Conservation (phyloP, 1,140 invertebrate genomes). For the Gryon sp. region DNA sequence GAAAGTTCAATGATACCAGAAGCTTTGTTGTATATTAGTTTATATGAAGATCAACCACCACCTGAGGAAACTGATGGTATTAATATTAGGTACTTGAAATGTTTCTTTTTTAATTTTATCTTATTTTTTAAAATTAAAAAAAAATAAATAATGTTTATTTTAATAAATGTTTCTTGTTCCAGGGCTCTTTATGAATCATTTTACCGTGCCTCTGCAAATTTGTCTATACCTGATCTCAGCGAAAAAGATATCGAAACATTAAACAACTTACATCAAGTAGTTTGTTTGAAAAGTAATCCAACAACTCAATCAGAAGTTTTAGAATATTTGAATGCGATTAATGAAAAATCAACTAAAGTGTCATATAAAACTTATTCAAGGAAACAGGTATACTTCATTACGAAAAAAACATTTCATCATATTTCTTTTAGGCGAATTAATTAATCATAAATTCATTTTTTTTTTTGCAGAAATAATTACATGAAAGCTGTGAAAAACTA, state of each 20-base stretch:
- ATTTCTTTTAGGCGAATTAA: background rate
- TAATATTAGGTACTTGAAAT: constrained; percentile 27
- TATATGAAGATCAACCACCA: constrained; percentile 48
- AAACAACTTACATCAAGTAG: constrained; percentile 27
- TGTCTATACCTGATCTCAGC: background rate
- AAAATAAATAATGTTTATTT: background rate
- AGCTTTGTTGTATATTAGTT: constrained; percentile 50
- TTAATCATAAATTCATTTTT: no score
- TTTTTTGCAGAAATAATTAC: background rate
- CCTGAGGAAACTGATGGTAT: constrained; percentile 43
- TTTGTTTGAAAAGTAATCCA: constrained; percentile 7
- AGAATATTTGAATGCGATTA: constrained; percentile 39
- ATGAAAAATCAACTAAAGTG: background rate
- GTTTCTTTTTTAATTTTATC: constrained; percentile 3
- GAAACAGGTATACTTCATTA: constrained; percentile 16
- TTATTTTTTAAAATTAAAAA: background rate
- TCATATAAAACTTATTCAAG: constrained; percentile 19
- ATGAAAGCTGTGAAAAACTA: no score
- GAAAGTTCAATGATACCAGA: constrained; percentile 40
- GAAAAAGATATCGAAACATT: constrained; percentile 27
- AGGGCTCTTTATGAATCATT: constrained; percentile 45
- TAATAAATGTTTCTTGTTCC: constrained; percentile 15
- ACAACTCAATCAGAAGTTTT: constrained; percentile 38
- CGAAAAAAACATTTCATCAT: background rate
- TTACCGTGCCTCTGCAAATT: constrained; percentile 24